Evolutionary conservation across 2,797 vertebrate genomes (phyloP).

Genomic region (Mus minutoides): DNA sequence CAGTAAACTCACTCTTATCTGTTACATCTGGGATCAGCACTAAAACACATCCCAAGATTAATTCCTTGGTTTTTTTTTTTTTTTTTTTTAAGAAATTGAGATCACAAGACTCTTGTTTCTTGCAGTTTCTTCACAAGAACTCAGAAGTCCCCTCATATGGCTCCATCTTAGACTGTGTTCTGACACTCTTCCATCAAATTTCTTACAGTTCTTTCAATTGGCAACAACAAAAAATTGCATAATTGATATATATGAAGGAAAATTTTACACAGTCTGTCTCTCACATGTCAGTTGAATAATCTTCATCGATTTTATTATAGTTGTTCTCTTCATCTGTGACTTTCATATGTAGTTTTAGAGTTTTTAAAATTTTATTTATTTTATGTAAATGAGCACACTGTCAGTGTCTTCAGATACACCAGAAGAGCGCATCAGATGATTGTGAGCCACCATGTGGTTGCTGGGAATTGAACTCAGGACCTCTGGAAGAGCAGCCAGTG

Average conservation of each 20-base stretch:
- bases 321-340: not conserved
- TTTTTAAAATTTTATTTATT: not conserved
- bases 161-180: not conserved
- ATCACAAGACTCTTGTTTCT: not conserved
- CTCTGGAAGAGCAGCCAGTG: not conserved
- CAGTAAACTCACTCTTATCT: not conserved
- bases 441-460: not conserved
- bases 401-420: not conserved
- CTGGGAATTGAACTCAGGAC: not conserved
- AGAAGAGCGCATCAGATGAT: not conserved
- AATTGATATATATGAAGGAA: not conserved
- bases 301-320: not conserved
- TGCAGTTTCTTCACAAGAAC: not conserved
- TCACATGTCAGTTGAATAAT: constrained; percentile 11
- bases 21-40: not conserved
- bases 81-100: not conserved
- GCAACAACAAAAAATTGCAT: not conserved
- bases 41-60: not conserved
- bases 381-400: not conserved
- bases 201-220: not conserved
- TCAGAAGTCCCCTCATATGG: not conserved
- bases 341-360: not conserved
- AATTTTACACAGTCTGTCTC: not conserved
- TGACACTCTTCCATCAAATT: not conserved
- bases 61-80: not conserved